Percentiles rank a stretch among this genome's conserved stretches.
phyloP scores from a whole-genome alignment of 2,888 invertebrate genomes.

The Agelastica alni region DNA sequence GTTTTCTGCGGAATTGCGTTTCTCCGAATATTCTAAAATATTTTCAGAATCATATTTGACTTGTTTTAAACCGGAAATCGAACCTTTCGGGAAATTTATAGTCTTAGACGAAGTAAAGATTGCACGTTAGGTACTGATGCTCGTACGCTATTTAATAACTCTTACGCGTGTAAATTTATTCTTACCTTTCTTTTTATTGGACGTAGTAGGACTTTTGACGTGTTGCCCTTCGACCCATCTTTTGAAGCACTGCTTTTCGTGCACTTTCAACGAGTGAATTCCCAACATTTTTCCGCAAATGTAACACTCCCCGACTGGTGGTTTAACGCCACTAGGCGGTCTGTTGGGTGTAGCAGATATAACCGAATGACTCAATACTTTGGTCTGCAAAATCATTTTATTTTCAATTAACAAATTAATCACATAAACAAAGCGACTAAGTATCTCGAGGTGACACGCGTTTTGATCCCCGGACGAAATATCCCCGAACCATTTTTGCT shows the following conservation, averaged over 20 bases:
- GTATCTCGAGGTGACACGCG: too few species aligned
- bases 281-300: constrained; percentile 71
- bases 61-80: too few species aligned
- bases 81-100: too few species aligned
- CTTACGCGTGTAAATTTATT: background rate
- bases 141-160: background rate
- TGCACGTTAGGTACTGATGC: too few species aligned
- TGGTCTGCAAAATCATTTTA: background rate
- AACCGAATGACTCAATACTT: background rate
- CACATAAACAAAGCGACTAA: too few species aligned
- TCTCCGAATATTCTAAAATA: background rate
- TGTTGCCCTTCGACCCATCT: constrained; percentile 60
- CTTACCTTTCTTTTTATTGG: background rate
- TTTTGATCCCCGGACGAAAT: too few species aligned
- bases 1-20: background rate
- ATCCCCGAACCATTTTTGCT: too few species aligned
- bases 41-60: too few species aligned
- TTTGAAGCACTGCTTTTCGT: constrained; percentile 70
- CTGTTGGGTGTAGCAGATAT: background rate
- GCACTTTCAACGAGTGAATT: constrained; percentile 65
- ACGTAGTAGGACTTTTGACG: background rate
- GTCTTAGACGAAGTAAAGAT: too few species aligned
- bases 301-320: constrained; percentile 61
- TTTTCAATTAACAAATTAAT: too few species aligned
- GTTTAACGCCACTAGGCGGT: constrained; percentile 25